Conservation (phyloP, 92 coral and sea anemone species). For the Bergia puertoricense region DNA sequence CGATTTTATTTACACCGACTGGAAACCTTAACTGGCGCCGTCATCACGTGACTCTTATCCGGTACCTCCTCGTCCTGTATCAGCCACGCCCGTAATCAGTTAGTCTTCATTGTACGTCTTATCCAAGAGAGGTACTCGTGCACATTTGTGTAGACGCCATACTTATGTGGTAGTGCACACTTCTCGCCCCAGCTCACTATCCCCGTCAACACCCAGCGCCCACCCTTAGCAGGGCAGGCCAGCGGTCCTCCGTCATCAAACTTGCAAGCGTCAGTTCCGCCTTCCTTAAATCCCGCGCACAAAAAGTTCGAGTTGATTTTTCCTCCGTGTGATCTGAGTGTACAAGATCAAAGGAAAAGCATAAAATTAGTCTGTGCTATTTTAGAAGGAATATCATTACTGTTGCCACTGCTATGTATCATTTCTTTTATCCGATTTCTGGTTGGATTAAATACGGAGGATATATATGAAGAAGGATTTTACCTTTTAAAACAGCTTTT, state of each 20-base stretch:
- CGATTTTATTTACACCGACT: slow-evolving; percentile 10
- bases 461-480: no score
- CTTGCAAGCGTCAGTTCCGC: slow-evolving; percentile 92
- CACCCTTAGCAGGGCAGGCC: slow-evolving; percentile 75
- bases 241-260: slow-evolving; percentile 99
- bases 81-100: slow-evolving; percentile 28
- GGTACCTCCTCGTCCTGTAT: not conserved
- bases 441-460: no score
- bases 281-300: slow-evolving; percentile 99
- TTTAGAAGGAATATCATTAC: no score
- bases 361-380: not conserved
- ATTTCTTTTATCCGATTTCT: no score
- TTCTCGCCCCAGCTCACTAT: slow-evolving; percentile 95
- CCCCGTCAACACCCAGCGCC: slow-evolving; percentile 91
- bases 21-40: not conserved
- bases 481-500: no score
- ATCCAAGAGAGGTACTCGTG: slow-evolving; percentile 81
- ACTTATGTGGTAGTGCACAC: slow-evolving; percentile 91
- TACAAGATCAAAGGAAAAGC: not conserved
- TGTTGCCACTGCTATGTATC: no score
- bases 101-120: slow-evolving; percentile 47
- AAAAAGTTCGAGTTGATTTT: slow-evolving; percentile 78
- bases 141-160: slow-evolving; percentile 97
- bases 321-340: slow-evolving; percentile 83
- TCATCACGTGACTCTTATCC: not conserved